Base-by-base conservation (phyloP, 2,797 vertebrate genomes). In the Podarcis lilfordi region DNA sequence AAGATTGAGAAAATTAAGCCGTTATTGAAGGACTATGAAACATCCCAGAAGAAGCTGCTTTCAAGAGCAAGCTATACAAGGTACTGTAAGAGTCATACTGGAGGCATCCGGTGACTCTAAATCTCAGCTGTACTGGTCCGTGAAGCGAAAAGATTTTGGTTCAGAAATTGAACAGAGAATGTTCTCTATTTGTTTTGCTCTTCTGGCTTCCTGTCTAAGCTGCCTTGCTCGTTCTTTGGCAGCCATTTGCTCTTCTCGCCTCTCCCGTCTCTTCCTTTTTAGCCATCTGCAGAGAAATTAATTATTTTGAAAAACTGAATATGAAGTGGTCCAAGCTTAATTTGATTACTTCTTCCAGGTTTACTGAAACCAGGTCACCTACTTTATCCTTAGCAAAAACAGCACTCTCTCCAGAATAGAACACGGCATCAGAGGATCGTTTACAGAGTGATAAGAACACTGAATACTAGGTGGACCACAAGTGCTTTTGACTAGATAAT, bases 201-300 rank as follows among this genome's bases (percentile, higher is more conserved):
- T 97, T 72, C 98, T 97, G 64, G 97, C 98, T 95, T 99, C 98
- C 45, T 98, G 87, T 80, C 97, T 94, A 91, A 99, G 85, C 95
- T 98, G 98, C 90, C 98, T 97, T 3, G 96, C 96, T 89, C 96
- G 97, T 91, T 99, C 98, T 91, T 98, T 97, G 87, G 97, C 96
- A 29, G 96, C 97, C 74, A 97, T 97, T 91, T 98, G 98, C 94
- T 98, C 98, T 0, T 94, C 96, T 19, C 95, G 95, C 96, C 98
- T 99, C 93, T 99, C 98, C 3, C 93, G 96, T 79, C 96, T 97
- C 95, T 99, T 99, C 85, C 95, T 96, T 95, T 94, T 98, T 84
- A 99, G 95, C 99, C 99, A 99, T 85, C 99, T 99, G 95, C 89
- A 82, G 78, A 95, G 32, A 93, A 1, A 94, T 21, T 35, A 94